Evolutionary conservation across 2,888 invertebrate genomes (phyloP), one percentile per base, ranked within the genome.

Genomic region (Caenorhabditis virilis): DNA sequence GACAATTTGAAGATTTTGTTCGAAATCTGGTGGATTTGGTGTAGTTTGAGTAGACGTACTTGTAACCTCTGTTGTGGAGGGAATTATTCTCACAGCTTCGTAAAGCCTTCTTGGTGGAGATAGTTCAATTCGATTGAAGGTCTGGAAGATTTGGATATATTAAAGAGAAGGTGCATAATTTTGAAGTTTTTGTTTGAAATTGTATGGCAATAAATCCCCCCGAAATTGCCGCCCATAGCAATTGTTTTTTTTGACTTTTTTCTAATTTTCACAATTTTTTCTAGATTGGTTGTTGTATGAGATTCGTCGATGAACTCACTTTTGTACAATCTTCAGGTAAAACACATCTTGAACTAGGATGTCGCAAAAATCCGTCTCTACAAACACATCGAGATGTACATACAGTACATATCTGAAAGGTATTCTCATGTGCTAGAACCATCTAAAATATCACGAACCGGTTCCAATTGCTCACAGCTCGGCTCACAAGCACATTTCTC

Each of bases 371-470:
- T 42, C 56, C 56, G 9, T 15, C 16, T 18, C 43, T 47, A 27
- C 62, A 62, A 11, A 52, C 52, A 18, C 62, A 62, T 33, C 50
- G 26, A 2, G 51, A 35, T 26, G 47, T 4, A n/a, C 62, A 62
- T 46, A 41, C 16, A 18, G 51, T 51, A 42, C 61, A 61, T 2
- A 42, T 41, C 61, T 55, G 47, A 15, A 59, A 43, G 26, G 18
- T 15, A 38, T 16, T 2, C 0, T 11, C 1, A 18, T n/a, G 16
- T n/a, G 11, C 16, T 15, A 23, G n/a, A 2, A 20, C 18, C 11
- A 16, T 4, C 27, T n/a, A n/a, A n/a, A n/a, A n/a, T n/a, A n/a
- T n/a, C n/a, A 46, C 47, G 26, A 7, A 61, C 61, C 13, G 61
- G 55, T 15, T 26, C 2, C 3, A 55, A 53, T 1, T 55, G 42